Evolutionary conservation across 1,140 invertebrate species (phyloP), one percentile per base, ranked within the genome.

Genomic region (Andrena cerasifolii): DNA sequence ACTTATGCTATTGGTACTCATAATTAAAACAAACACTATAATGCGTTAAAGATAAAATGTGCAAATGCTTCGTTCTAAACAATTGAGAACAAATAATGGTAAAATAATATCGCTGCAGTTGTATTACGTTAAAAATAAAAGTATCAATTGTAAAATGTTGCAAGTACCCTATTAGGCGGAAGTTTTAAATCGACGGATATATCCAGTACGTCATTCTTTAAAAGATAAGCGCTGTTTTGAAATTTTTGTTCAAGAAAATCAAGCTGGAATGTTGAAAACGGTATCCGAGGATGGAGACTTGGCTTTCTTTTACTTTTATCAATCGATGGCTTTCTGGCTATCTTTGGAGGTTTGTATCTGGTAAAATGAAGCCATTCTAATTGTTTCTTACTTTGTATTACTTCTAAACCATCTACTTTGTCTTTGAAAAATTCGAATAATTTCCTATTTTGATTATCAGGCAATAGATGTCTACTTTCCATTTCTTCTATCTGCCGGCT

Each of bases 311-410:
- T 90, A 21, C 72, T 84, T 90, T 89, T 92, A 85, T 85, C 89
- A 77, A 65, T 59, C 14, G 31, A 31, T 24, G 86, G 93, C 94
- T 95, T 94, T 94, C 95, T 92, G 84, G 95, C 95, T 75, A 97
- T 86, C 87, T 95, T 96, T 2, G 96, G 96, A 3, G 96, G 96
- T 82, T 94, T 95, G 86, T 96, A 97, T 75, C 96, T 91, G 0
- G 95, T 96, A 84, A 95, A 97, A 66, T 95, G 94, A 53, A 97
- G 89, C 96, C 96, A 96, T 16, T 93, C 81, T 2, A 91, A 77
- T 21, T 90, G 82, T 24, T 21, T 24, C 4, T 2, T n/a, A 14
- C 12, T 36, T 24, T 28, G 16, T 0, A 24, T 16, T 18, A 7
- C 4, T 6, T 71, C n/a, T 21, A 36, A 10, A 24, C 14, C 21